A percentile compares a stretch with the other conserved stretches of the same genome.
These are phyloP conservation scores for Apeltes quadracus DNA, from an alignment of 2,113 vertebrate genomes.

Conservation along the genomic window DNA sequence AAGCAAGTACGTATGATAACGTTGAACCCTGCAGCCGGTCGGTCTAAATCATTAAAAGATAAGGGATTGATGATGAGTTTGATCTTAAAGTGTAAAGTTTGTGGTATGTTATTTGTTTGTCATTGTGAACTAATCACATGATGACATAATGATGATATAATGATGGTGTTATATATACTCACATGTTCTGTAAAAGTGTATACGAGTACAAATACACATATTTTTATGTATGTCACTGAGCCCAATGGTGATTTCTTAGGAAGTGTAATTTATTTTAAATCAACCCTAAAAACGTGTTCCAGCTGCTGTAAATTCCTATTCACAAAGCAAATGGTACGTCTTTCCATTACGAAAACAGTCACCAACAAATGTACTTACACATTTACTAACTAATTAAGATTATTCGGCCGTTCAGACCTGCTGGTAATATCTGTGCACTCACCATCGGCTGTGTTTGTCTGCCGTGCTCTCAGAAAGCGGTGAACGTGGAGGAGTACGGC, in stretches of 20 bases:
- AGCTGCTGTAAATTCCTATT: background rate
- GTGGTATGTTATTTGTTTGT: background rate
- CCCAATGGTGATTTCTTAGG: too few relatives aligned
- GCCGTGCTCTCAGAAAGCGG: slow-evolving; percentile 80
- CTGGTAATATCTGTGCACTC: background rate
- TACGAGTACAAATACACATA: background rate
- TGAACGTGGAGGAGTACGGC: slow-evolving; percentile 82
- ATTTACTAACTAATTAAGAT: too few relatives aligned
- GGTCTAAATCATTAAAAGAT: background rate
- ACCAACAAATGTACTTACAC: too few relatives aligned
- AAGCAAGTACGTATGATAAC: slow-evolving; percentile 86
- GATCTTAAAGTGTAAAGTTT: background rate
- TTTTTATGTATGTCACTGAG: too few relatives aligned
- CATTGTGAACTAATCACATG: background rate
- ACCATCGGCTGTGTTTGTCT: background rate
- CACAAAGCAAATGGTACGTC: too few relatives aligned
- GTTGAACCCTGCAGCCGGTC: background rate
- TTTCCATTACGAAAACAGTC: too few relatives aligned
- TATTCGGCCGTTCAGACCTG: background rate
- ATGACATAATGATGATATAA: too few relatives aligned
- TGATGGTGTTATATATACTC: background rate
- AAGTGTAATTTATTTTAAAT: too few relatives aligned
- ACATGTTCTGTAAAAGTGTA: too few relatives aligned
- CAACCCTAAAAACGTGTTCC: too few relatives aligned
- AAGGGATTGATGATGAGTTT: background rate